A percentile compares a stretch with the other conserved stretches of the same genome.
These are phyloP conservation scores for Lethenteron reissneri DNA, from an alignment of 2,113 vertebrate species.

Conservation along the genomic window DNA sequence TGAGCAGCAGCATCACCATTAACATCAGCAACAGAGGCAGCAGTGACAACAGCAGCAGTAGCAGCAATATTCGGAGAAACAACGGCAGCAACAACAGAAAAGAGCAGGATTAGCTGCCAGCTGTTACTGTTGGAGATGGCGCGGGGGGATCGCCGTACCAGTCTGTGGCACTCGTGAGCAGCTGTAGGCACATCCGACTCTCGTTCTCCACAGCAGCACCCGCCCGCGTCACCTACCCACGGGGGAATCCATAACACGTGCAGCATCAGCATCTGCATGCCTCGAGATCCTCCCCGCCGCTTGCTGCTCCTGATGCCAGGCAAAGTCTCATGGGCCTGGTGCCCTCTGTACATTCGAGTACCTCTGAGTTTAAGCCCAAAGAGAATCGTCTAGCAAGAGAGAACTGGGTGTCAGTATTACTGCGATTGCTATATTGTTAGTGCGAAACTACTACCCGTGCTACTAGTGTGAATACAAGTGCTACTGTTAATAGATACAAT, in stretches of 20 bases:
- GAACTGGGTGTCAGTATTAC: background rate
- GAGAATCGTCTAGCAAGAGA: background rate
- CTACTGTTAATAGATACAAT: no score
- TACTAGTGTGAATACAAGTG: no score
- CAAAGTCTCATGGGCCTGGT: background rate
- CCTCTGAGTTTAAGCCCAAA: background rate
- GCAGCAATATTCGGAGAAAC: conserved; percentile 2
- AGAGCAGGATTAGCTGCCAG: conserved; percentile 1
- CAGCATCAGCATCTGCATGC: background rate
- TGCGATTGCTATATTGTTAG: no score
- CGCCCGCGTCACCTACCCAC: conserved; percentile 26
- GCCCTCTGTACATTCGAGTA: background rate
- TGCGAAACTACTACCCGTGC: no score
- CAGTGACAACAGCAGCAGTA: background rate
- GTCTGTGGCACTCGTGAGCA: conserved; percentile 59
- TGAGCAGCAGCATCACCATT: no score
- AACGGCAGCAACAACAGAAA: background rate
- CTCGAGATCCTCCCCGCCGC: background rate
- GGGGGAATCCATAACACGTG: conserved; percentile 12
- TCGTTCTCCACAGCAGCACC: conserved; percentile 36
- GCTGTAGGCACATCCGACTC: conserved; percentile 28
- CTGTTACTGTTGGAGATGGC: no score
- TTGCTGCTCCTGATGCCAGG: background rate
- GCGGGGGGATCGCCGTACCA: conserved; percentile 24
- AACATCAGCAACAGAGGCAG: background rate